A percentile compares a stretch with the other conserved stretches of the same genome.
These are phyloP conservation scores for Anser brachyrhynchus DNA, from an alignment of 2,113 vertebrate genomes.

Conservation along the genomic window DNA sequence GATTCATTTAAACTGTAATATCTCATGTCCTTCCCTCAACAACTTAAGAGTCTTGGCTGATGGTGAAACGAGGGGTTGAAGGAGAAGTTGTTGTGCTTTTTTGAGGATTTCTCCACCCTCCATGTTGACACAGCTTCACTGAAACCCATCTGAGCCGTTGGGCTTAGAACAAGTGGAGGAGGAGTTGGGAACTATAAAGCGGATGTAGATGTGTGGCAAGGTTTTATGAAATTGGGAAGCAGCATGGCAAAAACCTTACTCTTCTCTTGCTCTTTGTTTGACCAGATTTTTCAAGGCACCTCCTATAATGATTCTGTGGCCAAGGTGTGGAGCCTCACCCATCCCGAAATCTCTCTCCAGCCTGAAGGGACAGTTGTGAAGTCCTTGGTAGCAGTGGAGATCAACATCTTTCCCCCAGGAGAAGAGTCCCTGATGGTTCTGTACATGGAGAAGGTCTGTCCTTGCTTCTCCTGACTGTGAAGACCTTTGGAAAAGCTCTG, in stretches of 20 bases:
- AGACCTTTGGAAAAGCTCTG: background rate
- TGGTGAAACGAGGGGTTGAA: background rate
- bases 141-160: background rate
- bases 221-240: accelerated
- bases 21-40: background rate
- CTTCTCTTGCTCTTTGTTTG: background rate
- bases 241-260: background rate
- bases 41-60: background rate
- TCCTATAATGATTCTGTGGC: slow-evolving; percentile 66
- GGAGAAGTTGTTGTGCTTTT: background rate
- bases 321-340: slow-evolving; percentile 75
- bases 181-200: background rate
- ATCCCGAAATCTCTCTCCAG: slow-evolving; percentile 72
- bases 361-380: slow-evolving; percentile 63
- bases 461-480: background rate
- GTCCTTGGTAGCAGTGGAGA: slow-evolving; percentile 59
- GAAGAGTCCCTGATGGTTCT: slow-evolving; percentile 28
- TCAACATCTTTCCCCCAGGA: slow-evolving; percentile 32
- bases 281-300: slow-evolving; percentile 67
- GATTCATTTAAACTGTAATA: background rate
- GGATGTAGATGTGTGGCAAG: background rate
- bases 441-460: slow-evolving; percentile 80
- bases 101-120: background rate
- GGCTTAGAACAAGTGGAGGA: background rate
- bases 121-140: background rate